Evolutionary conservation across 2,797 vertebrate genomes (phyloP).

Genomic region (Danio jaintianensis): DNA sequence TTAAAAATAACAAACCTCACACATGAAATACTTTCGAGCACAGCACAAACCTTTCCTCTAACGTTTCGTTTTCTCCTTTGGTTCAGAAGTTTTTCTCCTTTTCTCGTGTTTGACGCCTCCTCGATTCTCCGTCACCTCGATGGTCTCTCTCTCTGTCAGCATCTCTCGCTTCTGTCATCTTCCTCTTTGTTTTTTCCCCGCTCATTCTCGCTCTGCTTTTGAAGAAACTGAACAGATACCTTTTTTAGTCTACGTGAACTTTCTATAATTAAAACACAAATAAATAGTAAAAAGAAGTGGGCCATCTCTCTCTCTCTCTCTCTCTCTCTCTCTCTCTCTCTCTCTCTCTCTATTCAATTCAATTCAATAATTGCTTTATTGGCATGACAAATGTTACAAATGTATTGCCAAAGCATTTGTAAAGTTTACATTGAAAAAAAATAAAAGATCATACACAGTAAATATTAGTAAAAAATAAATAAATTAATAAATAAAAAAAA

Average conservation of each 20-base stretch:
- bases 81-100: neutral
- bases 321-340: no score
- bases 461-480: no score
- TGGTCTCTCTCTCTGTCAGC: constrained; percentile 8
- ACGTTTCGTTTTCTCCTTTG: neutral
- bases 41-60: neutral
- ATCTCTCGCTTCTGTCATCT: neutral
- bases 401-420: no score
- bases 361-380: no score
- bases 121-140: neutral
- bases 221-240: constrained; percentile 85
- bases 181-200: constrained; percentile 37
- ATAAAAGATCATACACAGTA: no score
- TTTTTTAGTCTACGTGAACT: constrained; percentile 77
- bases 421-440: no score
- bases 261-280: constrained; percentile 1
- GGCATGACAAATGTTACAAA: no score
- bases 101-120: neutral
- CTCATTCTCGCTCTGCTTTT: constrained; percentile 79
- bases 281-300: neutral
- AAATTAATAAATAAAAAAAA: no score
- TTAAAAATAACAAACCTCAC: neutral
- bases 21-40: neutral
- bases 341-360: no score
- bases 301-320: neutral